A percentile compares a stretch with the other conserved stretches of the same genome.
Evolutionary conservation across 2,888 invertebrate genomes (phyloP).

Genomic region (Stomorhina lunata): DNA sequence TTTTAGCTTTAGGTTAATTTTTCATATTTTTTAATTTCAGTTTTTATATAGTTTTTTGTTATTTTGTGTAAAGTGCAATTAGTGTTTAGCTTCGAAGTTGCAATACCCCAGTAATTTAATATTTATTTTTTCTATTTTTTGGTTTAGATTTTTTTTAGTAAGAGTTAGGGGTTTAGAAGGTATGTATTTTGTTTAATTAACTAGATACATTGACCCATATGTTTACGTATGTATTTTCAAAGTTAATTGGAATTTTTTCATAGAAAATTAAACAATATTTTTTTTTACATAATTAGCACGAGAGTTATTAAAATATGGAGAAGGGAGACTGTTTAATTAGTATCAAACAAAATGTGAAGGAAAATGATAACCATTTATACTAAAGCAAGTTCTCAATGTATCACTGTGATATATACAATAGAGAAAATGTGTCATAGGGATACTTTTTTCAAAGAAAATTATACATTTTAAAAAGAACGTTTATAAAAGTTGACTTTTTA

Average conservation of each 20-base stretch:
- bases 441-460: too few species aligned
- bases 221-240: not conserved
- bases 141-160: not conserved
- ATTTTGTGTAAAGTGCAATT: not conserved
- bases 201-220: constrained; percentile 38
- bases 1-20: constrained; percentile 28
- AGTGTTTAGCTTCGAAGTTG: constrained; percentile 6
- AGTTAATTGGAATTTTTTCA: constrained; percentile 15
- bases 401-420: too few species aligned
- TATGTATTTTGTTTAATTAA: constrained; percentile 10
- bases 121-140: not conserved
- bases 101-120: constrained; percentile 11
- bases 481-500: too few species aligned
- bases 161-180: not conserved
- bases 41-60: constrained; percentile 11
- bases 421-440: too few species aligned
- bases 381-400: too few species aligned
- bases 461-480: too few species aligned
- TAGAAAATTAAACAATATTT: not conserved
- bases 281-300: not conserved
- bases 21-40: constrained; percentile 13
- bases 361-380: too few species aligned
- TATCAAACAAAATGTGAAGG: too few species aligned
- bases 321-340: too few species aligned
- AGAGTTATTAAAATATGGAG: not conserved